Base-by-base conservation (phyloP, 2,113 vertebrate species). In the Hymenochirus boettgeri region DNA sequence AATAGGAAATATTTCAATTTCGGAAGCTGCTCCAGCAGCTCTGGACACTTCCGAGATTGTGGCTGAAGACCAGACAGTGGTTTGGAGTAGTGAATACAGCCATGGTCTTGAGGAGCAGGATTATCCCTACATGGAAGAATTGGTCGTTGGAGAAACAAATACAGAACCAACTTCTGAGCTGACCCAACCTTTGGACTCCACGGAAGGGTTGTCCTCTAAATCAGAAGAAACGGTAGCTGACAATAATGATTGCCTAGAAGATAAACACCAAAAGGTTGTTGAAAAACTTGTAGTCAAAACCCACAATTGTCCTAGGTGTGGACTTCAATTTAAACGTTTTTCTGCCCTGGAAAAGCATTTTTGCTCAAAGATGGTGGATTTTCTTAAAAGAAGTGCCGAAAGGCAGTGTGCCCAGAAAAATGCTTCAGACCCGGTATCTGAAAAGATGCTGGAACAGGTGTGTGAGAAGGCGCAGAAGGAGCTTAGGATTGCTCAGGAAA, bases 331-430 rank as follows among this genome's bases (percentile, higher is more conserved):
- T 29, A 15, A 25, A 31, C 46, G 65, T 1, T 23, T 60, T 35
- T 59, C 50, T 48, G 59, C 59, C 33, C 48, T 67, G 10, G 57
- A 67, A 35, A 53, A 52, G 5, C 65, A 67, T 35, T 22, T 67
- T n/a, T 67, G 65, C 24, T 39, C 60, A 18, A 50, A 67, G 31
- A 53, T 7, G n/a, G 65, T 60, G 19, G 50, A 8, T 42, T 24
- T 26, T 7, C 60, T 24, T 8, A 17, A 13, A 15, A 23, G 37
- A 8, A 56, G n/a, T 21, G 2, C n/a, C 2, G 37, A 13, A 2
- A 10, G n/a, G n/a, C n/a, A 48, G 7, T 7, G 23, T 3, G 17
- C 11, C 15, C 3, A 42, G 5, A 7, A 7, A 42, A 42, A 11
- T 13, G 7, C 5, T 17, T 42, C 13, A 5, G 6, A 52, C 8